Conservation (phyloP, 2,797 vertebrate species). For the Myripristis murdjan region DNA sequence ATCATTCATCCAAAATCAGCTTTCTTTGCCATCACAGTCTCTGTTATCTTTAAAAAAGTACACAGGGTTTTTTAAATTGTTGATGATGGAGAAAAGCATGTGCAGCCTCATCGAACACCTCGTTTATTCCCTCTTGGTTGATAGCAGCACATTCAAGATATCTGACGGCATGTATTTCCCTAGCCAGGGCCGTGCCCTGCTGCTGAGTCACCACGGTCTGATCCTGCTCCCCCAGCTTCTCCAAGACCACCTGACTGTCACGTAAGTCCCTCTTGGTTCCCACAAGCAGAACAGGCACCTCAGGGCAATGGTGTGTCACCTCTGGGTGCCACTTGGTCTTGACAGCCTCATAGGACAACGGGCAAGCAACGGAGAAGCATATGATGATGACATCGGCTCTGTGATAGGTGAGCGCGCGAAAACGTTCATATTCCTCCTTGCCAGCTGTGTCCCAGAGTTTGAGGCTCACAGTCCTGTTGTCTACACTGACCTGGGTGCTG, state of each 20-base stretch:
- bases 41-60: neutral
- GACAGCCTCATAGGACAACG: conserved; percentile 89
- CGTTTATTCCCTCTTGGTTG: conserved; percentile 89
- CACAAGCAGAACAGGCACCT: conserved; percentile 88
- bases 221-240: conserved; percentile 89
- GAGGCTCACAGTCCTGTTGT: conserved; percentile 85
- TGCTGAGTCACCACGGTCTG: conserved; percentile 51
- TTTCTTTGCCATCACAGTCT: too few species aligned
- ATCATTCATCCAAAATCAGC: too few species aligned
- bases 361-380: conserved; percentile 91
- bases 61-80: conserved; percentile 64
- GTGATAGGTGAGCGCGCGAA: conserved; percentile 89
- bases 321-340: conserved; percentile 91
- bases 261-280: conserved; percentile 92
- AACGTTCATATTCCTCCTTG: conserved; percentile 89
- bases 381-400: conserved; percentile 91
- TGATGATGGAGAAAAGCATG: conserved; percentile 59
- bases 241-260: conserved; percentile 83
- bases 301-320: conserved; percentile 89
- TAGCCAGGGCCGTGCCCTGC: conserved; percentile 26
- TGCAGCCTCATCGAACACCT: conserved; percentile 85
- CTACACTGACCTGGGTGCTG: conserved; percentile 61
- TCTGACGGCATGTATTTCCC: conserved; percentile 87
- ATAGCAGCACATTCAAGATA: conserved; percentile 92
- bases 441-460: conserved; percentile 90